These are phyloP conservation scores for Potorous gilbertii DNA, from an alignment of 2,797 vertebrate species.

Conservation along the genomic window DNA sequence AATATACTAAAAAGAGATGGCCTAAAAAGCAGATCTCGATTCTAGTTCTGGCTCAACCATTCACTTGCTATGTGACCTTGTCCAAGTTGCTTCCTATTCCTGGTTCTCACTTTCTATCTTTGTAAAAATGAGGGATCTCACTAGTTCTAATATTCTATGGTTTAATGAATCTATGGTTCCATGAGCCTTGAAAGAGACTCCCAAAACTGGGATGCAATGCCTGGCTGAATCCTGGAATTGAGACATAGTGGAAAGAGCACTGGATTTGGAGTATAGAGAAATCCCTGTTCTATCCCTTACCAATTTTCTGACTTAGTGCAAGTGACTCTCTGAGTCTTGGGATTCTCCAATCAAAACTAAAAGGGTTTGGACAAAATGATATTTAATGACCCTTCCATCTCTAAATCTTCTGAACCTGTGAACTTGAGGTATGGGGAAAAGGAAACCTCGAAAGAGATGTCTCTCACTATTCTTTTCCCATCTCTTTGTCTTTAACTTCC, in stretches of 20 bases:
- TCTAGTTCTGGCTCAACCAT: neutral
- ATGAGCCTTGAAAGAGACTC: neutral
- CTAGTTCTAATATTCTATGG: neutral
- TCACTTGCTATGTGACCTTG: neutral
- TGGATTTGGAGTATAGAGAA: neutral
- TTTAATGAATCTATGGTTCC: neutral
- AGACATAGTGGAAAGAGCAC: neutral
- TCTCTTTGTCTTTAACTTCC: neutral
- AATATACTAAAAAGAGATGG: neutral
- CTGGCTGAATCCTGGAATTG: neutral
- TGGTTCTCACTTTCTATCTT: neutral
- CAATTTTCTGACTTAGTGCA: neutral
- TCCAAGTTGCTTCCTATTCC: neutral
- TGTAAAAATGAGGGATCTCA: neutral
- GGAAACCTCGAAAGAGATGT: neutral
- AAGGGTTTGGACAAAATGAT: neutral
- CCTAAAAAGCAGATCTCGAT: neutral
- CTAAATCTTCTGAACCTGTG: neutral
- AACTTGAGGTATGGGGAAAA: neutral
- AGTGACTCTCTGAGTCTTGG: neutral
- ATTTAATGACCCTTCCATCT: neutral
- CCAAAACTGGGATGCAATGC: neutral
- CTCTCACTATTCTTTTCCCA: neutral
- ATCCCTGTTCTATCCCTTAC: neutral
- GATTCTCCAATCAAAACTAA: neutral